Conservation (phyloP, 2,797 vertebrate species). For the Sternarchorhynchus goeldii region DNA sequence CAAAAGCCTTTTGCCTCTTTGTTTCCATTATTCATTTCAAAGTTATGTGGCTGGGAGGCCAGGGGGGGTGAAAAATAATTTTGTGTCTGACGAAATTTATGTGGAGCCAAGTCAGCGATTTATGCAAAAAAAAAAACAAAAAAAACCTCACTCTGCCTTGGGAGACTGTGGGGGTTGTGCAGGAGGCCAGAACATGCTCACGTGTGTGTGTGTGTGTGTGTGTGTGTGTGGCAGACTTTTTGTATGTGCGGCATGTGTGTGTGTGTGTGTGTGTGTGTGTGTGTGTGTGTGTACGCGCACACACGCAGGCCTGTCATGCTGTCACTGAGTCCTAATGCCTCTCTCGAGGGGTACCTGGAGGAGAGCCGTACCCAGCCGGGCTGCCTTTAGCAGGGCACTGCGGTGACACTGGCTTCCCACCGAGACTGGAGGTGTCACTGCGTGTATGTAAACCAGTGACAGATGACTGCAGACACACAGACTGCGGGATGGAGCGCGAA, state of each 20-base stretch:
- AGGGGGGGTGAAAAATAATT: conserved; percentile 75
- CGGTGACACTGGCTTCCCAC: conserved; percentile 78
- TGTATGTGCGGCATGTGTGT: conserved; percentile 13
- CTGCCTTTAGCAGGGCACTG: conserved; percentile 76
- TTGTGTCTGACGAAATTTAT: conserved; percentile 71
- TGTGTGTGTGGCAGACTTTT: conserved; percentile 27
- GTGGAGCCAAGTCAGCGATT: conserved; percentile 75
- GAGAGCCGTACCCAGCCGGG: conserved; percentile 77
- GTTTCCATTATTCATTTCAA: conserved; percentile 82
- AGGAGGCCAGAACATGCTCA: conserved; percentile 61
- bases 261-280: conserved; percentile 2
- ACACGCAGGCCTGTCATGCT: conserved; percentile 75
- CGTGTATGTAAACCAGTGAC: conserved; percentile 81
- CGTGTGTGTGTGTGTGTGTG: conserved; percentile 34
- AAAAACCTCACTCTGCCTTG: conserved; percentile 68
- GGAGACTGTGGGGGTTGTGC: conserved; percentile 71
- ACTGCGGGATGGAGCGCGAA: conserved; percentile 75
- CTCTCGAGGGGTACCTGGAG: conserved; percentile 82
- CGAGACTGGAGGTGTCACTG: conserved; percentile 80
- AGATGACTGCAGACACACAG: conserved; percentile 82
- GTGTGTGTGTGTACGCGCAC: conserved; percentile 31
- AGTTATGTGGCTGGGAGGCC: conserved; percentile 74
- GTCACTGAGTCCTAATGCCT: conserved; percentile 78
- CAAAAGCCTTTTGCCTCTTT: conserved; percentile 67
- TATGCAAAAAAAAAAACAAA: conserved; percentile 69